Evolutionary conservation across 37 sponge, comb jelly and placozoan species (phyloP).

Genomic region (Agelas oroides): DNA sequence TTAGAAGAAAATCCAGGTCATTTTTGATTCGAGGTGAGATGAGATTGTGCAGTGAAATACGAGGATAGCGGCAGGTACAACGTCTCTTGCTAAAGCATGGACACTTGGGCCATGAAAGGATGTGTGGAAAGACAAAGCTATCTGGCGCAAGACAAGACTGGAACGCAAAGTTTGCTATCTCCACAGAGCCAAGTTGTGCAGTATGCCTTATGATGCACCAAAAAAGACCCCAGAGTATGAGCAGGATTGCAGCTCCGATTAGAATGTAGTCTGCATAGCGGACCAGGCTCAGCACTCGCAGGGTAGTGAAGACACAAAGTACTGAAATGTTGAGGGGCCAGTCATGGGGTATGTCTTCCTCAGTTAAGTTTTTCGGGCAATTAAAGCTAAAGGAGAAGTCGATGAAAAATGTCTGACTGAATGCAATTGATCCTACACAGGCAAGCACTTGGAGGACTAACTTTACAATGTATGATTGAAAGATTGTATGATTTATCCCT

Average conservation of each 20-base stretch:
- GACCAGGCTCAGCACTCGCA: slow-evolving; percentile 12
- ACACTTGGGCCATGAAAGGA: neutral
- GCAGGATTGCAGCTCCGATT: neutral
- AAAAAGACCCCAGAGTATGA: slow-evolving; percentile 9
- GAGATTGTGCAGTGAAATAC: neutral
- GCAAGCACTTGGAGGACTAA: slow-evolving; percentile 28
- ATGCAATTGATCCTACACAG: neutral
- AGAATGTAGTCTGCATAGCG: slow-evolving; percentile 28
- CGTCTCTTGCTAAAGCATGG: neutral
- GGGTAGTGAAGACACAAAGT: slow-evolving; percentile 15
- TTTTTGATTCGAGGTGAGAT: slow-evolving; percentile 39
- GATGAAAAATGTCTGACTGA: slow-evolving; percentile 23
- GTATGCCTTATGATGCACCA: slow-evolving; percentile 41
- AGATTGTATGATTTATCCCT: slow-evolving; percentile 11
- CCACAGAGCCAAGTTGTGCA: slow-evolving; percentile 14
- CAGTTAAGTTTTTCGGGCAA: neutral
- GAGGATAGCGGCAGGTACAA: neutral
- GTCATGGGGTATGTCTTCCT: neutral
- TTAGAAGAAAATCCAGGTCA: slow-evolving; percentile 47
- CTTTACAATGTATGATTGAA: slow-evolving; percentile 30
- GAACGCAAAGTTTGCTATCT: neutral
- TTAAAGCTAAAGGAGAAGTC: slow-evolving; percentile 14
- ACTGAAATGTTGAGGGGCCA: slow-evolving; percentile 10
- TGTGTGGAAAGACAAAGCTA: neutral
- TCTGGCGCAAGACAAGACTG: slow-evolving; percentile 27